Conservation (phyloP, 1,140 invertebrate species). For the Micrasema minimum region DNA sequence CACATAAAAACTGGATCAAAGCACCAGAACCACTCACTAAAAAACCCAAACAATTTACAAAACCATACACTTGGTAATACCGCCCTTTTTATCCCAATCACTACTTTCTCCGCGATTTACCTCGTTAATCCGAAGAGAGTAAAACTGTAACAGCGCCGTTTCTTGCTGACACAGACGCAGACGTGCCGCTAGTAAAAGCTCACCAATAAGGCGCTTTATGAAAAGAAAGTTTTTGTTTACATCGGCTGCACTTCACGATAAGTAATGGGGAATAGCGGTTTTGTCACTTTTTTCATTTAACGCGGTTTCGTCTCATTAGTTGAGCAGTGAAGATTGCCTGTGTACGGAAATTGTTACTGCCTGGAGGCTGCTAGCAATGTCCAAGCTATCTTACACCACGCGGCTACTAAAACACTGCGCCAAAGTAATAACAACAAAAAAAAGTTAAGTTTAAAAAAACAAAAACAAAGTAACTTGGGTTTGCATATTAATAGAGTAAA, state of each 20-base stretch:
- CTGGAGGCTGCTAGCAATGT: slow-evolving; percentile 35
- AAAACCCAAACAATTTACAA: neutral
- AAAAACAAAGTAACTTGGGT: no score
- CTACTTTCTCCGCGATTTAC: neutral
- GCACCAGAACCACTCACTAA: neutral
- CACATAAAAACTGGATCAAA: slow-evolving; percentile 6
- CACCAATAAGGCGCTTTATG: neutral
- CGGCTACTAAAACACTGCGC: slow-evolving; percentile 34
- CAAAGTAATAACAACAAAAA: neutral
- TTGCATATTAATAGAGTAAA: no score
- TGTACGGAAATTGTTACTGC: slow-evolving; percentile 43
- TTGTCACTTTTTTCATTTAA: neutral
- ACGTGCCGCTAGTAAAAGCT: neutral
- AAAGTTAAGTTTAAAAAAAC: no score
- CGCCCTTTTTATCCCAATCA: neutral
- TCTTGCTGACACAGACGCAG: no score
- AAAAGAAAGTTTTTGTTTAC: slow-evolving; percentile 4
- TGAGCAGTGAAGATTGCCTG: neutral
- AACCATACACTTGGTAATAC: neutral
- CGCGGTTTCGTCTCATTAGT: neutral
- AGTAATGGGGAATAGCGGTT: neutral
- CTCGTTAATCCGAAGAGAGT: slow-evolving; percentile 14
- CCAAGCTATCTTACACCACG: slow-evolving; percentile 33
- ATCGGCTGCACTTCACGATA: neutral
- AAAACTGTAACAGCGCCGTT: slow-evolving; percentile 36